Conservation (phyloP, 2,113 vertebrate genomes). For the Campylomormyrus numenius region DNA sequence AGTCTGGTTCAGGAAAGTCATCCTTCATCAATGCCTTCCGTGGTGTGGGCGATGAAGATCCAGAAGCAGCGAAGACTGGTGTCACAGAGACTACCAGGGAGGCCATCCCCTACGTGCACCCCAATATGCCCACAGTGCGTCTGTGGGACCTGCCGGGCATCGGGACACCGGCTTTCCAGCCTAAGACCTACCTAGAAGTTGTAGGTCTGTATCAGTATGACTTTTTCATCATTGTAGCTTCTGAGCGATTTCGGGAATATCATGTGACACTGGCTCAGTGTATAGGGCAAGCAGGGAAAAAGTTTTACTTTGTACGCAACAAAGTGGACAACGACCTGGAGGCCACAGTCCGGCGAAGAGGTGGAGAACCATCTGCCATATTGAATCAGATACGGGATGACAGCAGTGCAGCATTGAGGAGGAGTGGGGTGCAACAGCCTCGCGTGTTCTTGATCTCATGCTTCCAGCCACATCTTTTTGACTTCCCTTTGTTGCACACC, state of each 20-base stretch:
- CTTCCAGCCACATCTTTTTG: conserved; percentile 27
- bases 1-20: conserved; percentile 40
- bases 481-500: conserved; percentile 32
- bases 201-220: conserved; percentile 35
- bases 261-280: conserved; percentile 30
- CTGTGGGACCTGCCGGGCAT: conserved; percentile 47
- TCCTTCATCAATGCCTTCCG: conserved; percentile 41
- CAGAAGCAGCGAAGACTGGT: conserved; percentile 27
- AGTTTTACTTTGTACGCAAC: conserved; percentile 41
- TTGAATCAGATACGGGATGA: conserved; percentile 27
- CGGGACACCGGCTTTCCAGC: conserved; percentile 28
- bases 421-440: conserved; percentile 3
- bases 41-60: conserved; percentile 32
- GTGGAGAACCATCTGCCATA: neutral
- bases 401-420: conserved; percentile 28
- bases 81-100: conserved; percentile 30
- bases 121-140: conserved; percentile 28
- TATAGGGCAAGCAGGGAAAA: conserved; percentile 33
- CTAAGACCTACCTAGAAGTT: conserved; percentile 28
- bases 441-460: conserved; percentile 36
- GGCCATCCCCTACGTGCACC: conserved; percentile 29
- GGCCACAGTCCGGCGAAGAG: neutral
- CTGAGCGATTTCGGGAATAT: conserved; percentile 32
- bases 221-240: conserved; percentile 41
- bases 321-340: conserved; percentile 44